These are phyloP conservation scores for Mirounga angustirostris DNA, from an alignment of 2,113 vertebrate species.

Conservation along the genomic window DNA sequence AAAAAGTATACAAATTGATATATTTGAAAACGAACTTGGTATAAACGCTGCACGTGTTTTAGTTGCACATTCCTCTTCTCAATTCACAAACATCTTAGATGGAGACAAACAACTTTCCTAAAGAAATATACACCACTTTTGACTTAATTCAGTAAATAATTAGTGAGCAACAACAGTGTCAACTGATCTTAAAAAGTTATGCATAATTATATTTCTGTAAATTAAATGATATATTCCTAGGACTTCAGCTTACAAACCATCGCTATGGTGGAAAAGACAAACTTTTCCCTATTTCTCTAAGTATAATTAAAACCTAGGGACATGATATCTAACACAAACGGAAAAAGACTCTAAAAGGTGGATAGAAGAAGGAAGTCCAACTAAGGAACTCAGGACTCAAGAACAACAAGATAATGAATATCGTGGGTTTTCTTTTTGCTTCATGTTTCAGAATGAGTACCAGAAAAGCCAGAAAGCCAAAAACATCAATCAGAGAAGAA, in stretches of 20 bases:
- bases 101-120: background rate
- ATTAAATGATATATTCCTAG: slow-evolving; percentile 23
- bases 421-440: background rate
- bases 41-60: background rate
- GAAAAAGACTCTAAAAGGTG: background rate
- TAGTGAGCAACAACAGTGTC: background rate
- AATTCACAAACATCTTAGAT: slow-evolving; percentile 18
- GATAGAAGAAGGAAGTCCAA: background rate
- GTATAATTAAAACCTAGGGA: background rate
- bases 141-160: slow-evolving; percentile 30
- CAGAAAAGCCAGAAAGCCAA: background rate
- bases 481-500: background rate
- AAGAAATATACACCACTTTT: background rate
- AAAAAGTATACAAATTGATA: background rate
- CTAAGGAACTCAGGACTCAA: background rate
- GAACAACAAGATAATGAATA: background rate
- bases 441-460: background rate
- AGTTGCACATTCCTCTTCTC: background rate
- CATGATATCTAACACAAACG: background rate
- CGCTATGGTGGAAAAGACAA: background rate
- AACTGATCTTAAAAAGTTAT: slow-evolving; percentile 38
- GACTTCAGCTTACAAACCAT: background rate
- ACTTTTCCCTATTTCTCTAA: background rate
- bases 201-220: background rate
- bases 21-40: slow-evolving; percentile 42